Evolutionary conservation across 2,888 invertebrate genomes (phyloP).

Genomic region (Agrilus biguttatus): DNA sequence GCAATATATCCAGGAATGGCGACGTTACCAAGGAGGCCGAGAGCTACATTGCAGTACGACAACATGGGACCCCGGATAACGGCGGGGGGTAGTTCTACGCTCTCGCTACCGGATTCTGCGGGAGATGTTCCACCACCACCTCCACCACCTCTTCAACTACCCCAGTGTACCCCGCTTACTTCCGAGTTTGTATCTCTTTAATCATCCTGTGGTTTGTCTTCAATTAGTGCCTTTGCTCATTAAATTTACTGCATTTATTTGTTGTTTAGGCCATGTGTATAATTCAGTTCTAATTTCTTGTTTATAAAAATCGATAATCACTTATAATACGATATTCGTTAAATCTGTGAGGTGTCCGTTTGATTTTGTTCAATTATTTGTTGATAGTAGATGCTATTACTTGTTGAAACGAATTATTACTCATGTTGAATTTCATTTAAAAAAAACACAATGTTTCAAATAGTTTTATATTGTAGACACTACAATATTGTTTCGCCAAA

Average conservation of each 20-base stretch:
- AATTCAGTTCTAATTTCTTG: no score
- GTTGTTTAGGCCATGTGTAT: constrained; percentile 1
- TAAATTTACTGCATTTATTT: constrained; percentile 8
- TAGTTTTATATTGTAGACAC: no score
- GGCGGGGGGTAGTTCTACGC: constrained; percentile 75
- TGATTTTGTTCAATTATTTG: no score
- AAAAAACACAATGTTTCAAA: no score
- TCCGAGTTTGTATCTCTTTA: constrained; percentile 44
- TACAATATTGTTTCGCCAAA: no score
- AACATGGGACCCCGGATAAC: constrained; percentile 84
- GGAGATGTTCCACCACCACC: constrained; percentile 34
- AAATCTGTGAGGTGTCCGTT: no score
- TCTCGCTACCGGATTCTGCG: constrained; percentile 60
- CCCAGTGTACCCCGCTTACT: constrained; percentile 38
- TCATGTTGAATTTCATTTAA: no score
- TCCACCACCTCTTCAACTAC: constrained; percentile 41
- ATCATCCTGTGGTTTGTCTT: constrained; percentile 30
- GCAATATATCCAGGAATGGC: constrained; percentile 31
- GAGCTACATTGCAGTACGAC: constrained; percentile 60
- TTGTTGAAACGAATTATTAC: no score
- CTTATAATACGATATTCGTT: no score
- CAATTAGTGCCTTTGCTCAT: constrained; percentile 35
- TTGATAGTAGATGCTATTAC: no score
- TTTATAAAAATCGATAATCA: no score
- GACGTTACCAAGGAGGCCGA: constrained; percentile 29